A percentile compares a stretch with the other conserved stretches of the same genome.
These are phyloP conservation scores for Scaptomyza graminum DNA, from an alignment of 1,140 invertebrate genomes.

Conservation along the genomic window DNA sequence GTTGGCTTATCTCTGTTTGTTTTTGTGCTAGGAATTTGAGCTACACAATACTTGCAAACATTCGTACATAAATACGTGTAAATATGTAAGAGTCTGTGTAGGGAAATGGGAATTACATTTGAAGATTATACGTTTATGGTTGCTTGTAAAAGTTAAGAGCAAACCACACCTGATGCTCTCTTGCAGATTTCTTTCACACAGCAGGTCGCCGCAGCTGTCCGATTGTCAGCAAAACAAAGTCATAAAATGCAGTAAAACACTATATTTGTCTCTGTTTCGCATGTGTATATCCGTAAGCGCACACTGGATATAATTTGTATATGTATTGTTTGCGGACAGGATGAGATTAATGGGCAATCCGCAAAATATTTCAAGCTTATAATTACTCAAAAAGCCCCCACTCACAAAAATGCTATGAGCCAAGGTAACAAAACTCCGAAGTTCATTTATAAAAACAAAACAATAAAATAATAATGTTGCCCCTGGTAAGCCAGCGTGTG, in stretches of 20 bases:
- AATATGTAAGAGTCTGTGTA: neutral
- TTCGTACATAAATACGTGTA: constrained; percentile 10
- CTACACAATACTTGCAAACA: constrained; percentile 14
- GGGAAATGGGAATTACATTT: constrained; percentile 14
- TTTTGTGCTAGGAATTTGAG: constrained; percentile 66
- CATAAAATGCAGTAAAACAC: constrained; percentile 24
- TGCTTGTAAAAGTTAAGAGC: constrained; percentile 7
- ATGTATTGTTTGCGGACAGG: constrained; percentile 25
- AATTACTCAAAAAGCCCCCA: constrained; percentile 27
- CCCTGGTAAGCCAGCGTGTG: constrained; percentile 34
- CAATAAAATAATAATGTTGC: constrained; percentile 48
- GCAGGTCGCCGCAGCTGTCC: constrained; percentile 33
- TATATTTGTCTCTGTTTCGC: constrained; percentile 36
- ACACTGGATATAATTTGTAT: constrained; percentile 11
- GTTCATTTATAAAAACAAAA: constrained; percentile 35
- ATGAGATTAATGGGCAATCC: constrained; percentile 39
- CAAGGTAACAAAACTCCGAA: constrained; percentile 46
- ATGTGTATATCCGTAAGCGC: constrained; percentile 3
- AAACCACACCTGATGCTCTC: constrained; percentile 33
- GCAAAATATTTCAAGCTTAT: constrained; percentile 28
- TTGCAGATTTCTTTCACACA: constrained; percentile 6
- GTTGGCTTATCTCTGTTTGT: constrained; percentile 65
- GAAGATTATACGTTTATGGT: neutral
- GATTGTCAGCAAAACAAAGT: constrained; percentile 43
- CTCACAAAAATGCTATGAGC: constrained; percentile 35